Conservation (phyloP, 2,113 vertebrate genomes). For the Collichthys lucidus region DNA sequence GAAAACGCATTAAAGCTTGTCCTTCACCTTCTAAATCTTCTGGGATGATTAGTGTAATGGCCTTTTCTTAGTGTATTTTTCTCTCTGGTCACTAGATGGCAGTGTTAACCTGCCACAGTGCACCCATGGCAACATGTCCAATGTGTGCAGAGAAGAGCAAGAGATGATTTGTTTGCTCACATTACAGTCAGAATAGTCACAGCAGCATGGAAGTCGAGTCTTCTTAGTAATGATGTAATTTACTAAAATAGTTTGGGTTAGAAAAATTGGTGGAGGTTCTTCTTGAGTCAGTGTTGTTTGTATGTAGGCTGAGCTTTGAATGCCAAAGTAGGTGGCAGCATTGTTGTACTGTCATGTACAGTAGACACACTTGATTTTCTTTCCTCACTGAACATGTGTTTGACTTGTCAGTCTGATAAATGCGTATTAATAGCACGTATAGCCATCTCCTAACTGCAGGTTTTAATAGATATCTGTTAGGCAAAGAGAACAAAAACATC, state of each 20-base stretch:
- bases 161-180: constrained; percentile 23
- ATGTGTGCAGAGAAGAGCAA: neutral
- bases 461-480: neutral
- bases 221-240: constrained; percentile 19
- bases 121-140: neutral
- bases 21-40: neutral
- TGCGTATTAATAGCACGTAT: neutral
- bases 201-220: neutral
- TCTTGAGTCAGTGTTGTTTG: neutral
- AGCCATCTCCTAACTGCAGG: neutral
- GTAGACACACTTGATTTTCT: neutral
- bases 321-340: constrained; percentile 8
- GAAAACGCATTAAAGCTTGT: neutral
- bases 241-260: neutral
- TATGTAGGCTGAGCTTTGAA: neutral
- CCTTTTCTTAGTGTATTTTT: neutral
- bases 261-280: neutral
- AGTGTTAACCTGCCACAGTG: constrained; percentile 42
- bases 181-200: constrained; percentile 20
- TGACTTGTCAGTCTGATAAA: constrained; percentile 10
- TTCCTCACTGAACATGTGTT: constrained; percentile 33
- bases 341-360: constrained; percentile 8
- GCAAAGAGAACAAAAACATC: neutral
- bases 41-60: neutral
- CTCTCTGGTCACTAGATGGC: constrained; percentile 69